phyloP scores from a whole-genome alignment of 2,797 vertebrate species.

The Manis crassicaudata region DNA sequence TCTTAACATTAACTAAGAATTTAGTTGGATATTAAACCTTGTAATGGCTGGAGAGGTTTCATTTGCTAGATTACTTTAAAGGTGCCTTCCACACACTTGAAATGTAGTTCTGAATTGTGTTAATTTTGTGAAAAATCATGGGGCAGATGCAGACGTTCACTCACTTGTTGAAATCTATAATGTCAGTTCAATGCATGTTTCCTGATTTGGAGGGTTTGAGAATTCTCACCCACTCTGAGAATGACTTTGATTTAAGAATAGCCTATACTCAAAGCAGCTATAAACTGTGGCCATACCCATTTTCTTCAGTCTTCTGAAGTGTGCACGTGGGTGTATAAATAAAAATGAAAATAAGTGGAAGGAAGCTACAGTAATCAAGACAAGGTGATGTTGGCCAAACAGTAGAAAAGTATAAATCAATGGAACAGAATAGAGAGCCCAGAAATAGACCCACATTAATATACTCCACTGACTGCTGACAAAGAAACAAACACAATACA shows the following conservation, averaged over 20 bases:
- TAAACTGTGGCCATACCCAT: background rate
- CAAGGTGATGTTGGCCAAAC: background rate
- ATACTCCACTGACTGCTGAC: background rate
- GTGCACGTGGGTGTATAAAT: background rate
- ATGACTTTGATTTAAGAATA: background rate
- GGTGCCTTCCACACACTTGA: background rate
- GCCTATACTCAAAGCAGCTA: background rate
- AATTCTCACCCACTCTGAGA: background rate
- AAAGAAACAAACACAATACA: background rate
- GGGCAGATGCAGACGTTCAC: background rate
- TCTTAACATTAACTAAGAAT: background rate
- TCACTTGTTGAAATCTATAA: background rate
- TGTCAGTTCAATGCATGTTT: background rate
- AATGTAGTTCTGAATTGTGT: background rate
- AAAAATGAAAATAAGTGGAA: background rate
- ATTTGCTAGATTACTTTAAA: background rate
- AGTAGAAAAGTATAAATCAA: background rate
- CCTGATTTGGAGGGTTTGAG: background rate
- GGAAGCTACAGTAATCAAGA: background rate
- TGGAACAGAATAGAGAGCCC: background rate
- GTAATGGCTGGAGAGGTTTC: background rate
- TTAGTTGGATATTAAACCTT: slow-evolving; percentile 37
- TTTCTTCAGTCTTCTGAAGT: background rate
- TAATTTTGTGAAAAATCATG: background rate
- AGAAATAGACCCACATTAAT: background rate